These are phyloP conservation scores for Florisuga fusca DNA, from an alignment of 2,797 vertebrate genomes.

Conservation along the genomic window DNA sequence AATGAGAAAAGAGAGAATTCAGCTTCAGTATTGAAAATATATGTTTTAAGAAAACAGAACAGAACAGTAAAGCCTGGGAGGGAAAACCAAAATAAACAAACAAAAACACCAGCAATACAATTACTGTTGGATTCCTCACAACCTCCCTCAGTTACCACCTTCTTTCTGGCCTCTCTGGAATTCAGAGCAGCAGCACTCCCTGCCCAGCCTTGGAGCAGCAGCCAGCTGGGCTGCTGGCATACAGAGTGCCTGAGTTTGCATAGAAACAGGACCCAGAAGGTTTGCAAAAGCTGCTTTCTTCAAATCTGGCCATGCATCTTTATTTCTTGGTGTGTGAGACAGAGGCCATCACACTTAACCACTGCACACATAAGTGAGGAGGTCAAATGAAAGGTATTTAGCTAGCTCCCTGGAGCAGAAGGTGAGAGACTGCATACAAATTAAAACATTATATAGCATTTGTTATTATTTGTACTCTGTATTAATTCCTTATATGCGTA, in stretches of 20 bases:
- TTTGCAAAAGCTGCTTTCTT: not conserved
- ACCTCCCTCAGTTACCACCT: not conserved
- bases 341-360: not conserved
- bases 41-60: not conserved
- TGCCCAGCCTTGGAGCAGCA: not conserved
- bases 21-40: not conserved
- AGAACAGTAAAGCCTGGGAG: not conserved
- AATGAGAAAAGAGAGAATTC: not conserved
- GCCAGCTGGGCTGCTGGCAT: not conserved
- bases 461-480: not conserved
- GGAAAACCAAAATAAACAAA: not conserved
- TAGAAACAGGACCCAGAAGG: not conserved
- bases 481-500: not conserved
- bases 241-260: not conserved
- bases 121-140: not conserved
- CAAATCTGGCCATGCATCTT: not conserved
- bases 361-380: not conserved
- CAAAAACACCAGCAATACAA: not conserved
- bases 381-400: not conserved
- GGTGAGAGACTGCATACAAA: not conserved
- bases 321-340: not conserved
- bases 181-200: not conserved
- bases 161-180: not conserved
- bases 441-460: not conserved
- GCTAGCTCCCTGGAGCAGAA: not conserved